phyloP scores from a whole-genome alignment of 1,140 invertebrate species.

The Zaprionus tsacasi region DNA sequence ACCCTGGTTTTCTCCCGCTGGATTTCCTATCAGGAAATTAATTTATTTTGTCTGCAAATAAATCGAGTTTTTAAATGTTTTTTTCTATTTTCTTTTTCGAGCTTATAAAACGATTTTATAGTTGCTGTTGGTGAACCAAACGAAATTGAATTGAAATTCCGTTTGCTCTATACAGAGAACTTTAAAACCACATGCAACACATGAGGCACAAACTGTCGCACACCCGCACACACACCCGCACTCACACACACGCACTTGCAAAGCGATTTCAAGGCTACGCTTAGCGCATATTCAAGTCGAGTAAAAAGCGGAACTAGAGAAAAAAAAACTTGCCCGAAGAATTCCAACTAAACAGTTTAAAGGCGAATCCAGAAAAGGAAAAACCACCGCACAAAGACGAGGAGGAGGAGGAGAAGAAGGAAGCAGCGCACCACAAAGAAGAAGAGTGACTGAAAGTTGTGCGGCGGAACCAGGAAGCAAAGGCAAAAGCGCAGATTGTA shows the following conservation, averaged over 20 bases:
- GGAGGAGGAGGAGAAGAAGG: not conserved
- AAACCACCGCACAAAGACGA: not conserved
- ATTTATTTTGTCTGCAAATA: not conserved
- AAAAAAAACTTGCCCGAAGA: slow-evolving; percentile 26
- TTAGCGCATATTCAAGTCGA: slow-evolving; percentile 22
- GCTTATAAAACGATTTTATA: slow-evolving; percentile 2
- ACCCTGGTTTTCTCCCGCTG: too few species aligned
- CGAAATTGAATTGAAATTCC: slow-evolving; percentile 53
- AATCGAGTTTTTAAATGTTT: not conserved
- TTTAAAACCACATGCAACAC: slow-evolving; percentile 66
- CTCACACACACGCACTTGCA: slow-evolving; percentile 7
- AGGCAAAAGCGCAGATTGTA: slow-evolving; percentile 62
- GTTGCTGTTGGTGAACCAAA: not conserved
- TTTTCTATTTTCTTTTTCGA: too few species aligned
- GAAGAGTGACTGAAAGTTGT: slow-evolving; percentile 54
- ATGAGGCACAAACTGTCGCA: slow-evolving; percentile 37
- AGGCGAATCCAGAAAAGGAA: slow-evolving; percentile 42
- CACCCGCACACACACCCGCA: not conserved
- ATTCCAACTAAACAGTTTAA: slow-evolving; percentile 69
- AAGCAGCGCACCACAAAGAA: slow-evolving; percentile 43
- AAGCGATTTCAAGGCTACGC: slow-evolving; percentile 42
- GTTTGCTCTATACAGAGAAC: slow-evolving; percentile 55
- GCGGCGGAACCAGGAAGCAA: slow-evolving; percentile 47
- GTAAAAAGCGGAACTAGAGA: slow-evolving; percentile 30
- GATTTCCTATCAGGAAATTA: not conserved